A percentile compares a stretch with the other conserved stretches of the same genome.
These are phyloP conservation scores for Orthonychiurus folsomi DNA, from an alignment of 2,888 invertebrate species.

Conservation along the genomic window DNA sequence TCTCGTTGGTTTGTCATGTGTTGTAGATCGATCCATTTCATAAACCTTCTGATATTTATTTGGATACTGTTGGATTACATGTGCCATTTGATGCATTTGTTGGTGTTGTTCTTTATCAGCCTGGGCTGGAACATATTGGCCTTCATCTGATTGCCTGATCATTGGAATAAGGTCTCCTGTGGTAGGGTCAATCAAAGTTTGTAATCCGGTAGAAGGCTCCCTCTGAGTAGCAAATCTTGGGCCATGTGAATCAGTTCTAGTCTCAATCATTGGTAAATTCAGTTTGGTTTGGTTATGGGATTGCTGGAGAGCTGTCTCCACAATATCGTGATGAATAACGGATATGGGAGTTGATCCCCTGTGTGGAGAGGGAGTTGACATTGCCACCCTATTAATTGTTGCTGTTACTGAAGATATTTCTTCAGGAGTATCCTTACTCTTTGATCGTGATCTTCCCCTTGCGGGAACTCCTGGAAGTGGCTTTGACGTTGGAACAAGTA, in stretches of 20 bases:
- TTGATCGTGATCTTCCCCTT: conserved; percentile 28
- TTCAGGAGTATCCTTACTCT: conserved; percentile 34
- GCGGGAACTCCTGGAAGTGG: neutral
- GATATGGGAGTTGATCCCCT: no score
- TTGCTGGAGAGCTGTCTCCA: neutral
- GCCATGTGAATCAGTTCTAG: conserved; percentile 7
- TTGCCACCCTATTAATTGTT: neutral
- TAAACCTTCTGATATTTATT: neutral
- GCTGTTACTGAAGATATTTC: conserved; percentile 6
- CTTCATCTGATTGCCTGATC: conserved; percentile 60
- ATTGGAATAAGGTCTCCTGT: conserved; percentile 62
- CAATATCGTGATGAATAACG: neutral
- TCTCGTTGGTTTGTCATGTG: conserved; percentile 16
- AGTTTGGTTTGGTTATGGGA: neutral
- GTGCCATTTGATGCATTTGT: neutral
- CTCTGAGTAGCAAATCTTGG: conserved; percentile 2
- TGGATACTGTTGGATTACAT: neutral
- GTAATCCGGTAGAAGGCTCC: conserved; percentile 22
- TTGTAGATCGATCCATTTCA: conserved; percentile 6
- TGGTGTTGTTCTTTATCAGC: neutral
- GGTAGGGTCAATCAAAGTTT: conserved; percentile 61
- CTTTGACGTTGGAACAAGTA: neutral
- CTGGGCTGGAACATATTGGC: conserved; percentile 54
- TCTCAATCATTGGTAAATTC: conserved; percentile 2
- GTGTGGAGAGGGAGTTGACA: neutral